These are phyloP conservation scores for Dynastes maya DNA, from an alignment of 2,888 invertebrate genomes.

Conservation along the genomic window DNA sequence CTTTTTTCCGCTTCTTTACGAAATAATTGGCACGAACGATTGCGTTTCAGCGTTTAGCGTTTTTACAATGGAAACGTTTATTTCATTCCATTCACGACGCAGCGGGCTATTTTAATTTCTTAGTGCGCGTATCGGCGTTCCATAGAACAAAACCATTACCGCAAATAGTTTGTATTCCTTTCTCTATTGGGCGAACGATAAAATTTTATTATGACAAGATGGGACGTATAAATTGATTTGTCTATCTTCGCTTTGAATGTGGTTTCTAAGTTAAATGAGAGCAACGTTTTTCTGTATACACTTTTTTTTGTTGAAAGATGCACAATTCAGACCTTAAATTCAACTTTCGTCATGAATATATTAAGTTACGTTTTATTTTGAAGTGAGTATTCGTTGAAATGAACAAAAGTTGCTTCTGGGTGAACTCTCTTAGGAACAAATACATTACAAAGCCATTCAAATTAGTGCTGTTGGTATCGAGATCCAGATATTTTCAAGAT, in stretches of 20 bases:
- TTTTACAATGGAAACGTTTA: constrained; percentile 10
- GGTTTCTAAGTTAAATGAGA: too few species aligned
- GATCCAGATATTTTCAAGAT: too few species aligned
- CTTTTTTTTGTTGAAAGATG: too few species aligned
- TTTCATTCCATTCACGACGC: constrained; percentile 7
- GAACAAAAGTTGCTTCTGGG: too few species aligned
- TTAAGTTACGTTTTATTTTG: too few species aligned
- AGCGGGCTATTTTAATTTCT: constrained; percentile 18
- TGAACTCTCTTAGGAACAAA: too few species aligned
- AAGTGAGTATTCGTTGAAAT: too few species aligned
- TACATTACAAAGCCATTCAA: too few species aligned
- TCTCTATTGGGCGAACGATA: constrained; percentile 7
- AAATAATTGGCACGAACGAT: constrained; percentile 14
- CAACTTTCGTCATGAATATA: too few species aligned
- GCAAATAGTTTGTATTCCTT: constrained; percentile 28
- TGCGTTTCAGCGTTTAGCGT: constrained; percentile 5
- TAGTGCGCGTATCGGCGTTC: neutral
- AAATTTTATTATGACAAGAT: constrained; percentile 12
- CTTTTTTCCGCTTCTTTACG: neutral
- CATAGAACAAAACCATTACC: constrained; percentile 10
- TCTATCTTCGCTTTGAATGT: neutral
- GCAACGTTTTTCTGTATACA: too few species aligned
- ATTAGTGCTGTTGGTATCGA: too few species aligned
- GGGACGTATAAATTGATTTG: neutral
- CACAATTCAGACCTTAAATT: too few species aligned